phyloP scores from a whole-genome alignment of 2,113 vertebrate species.

The Alaudala cheleensis region DNA sequence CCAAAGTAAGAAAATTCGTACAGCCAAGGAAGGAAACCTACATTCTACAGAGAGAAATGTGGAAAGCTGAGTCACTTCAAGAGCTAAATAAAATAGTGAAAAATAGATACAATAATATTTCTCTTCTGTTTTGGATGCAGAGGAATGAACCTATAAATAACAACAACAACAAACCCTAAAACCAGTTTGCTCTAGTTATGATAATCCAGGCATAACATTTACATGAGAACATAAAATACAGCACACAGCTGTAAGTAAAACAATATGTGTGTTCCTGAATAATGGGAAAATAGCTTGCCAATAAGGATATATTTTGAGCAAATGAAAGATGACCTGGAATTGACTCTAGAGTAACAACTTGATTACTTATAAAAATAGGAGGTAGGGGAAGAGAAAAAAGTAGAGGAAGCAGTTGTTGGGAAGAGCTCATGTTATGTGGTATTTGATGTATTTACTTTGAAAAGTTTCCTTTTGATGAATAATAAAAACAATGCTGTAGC shows the following conservation, averaged over 20 bases:
- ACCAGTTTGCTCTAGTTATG: conserved; percentile 76
- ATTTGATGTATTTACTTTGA: conserved; percentile 69
- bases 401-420: conserved; percentile 78
- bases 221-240: conserved; percentile 82
- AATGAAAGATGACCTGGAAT: conserved; percentile 87
- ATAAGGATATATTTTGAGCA: conserved; percentile 76
- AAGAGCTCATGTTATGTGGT: conserved; percentile 51
- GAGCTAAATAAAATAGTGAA: conserved; percentile 4
- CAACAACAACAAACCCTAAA: conserved; percentile 70
- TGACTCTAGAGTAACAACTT: conserved; percentile 84
- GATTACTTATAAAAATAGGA: conserved; percentile 82
- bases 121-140: background rate
- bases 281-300: conserved; percentile 76
- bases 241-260: conserved; percentile 81
- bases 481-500: conserved; percentile 62
- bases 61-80: background rate
- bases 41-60: background rate
- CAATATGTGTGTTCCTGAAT: conserved; percentile 82
- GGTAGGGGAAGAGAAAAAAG: conserved; percentile 31
- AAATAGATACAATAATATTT: conserved; percentile 34
- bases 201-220: conserved; percentile 81
- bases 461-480: conserved; percentile 69
- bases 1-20: background rate
- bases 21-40: background rate
- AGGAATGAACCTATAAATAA: conserved; percentile 42